These are phyloP conservation scores for Linurgus olivaceus DNA, from an alignment of 2,797 vertebrate genomes.

Conservation along the genomic window DNA sequence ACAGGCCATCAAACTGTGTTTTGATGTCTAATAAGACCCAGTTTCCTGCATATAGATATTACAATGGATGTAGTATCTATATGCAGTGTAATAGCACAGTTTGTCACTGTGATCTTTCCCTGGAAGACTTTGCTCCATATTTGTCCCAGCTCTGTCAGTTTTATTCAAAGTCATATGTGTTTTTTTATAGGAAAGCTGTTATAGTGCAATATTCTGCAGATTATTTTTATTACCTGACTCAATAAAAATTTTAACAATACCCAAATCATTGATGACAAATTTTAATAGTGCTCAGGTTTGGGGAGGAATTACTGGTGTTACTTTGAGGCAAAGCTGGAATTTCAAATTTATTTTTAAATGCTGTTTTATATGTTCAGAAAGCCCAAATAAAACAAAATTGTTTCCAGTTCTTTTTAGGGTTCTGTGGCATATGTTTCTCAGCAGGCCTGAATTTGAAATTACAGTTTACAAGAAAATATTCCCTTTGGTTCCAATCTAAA, in stretches of 20 bases:
- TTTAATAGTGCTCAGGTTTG: background rate
- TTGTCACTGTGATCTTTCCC: background rate
- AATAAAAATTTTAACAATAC: background rate
- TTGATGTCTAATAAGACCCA: background rate
- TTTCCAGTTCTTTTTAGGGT: slow-evolving; percentile 32
- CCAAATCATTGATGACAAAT: background rate
- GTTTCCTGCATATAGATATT: background rate
- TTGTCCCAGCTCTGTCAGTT: background rate
- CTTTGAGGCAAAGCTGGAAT: background rate
- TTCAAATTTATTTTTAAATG: background rate
- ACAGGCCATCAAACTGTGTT: background rate
- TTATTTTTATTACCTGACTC: background rate
- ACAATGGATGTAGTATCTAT: background rate
- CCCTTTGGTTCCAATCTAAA: slow-evolving; percentile 63
- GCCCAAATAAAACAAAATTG: background rate
- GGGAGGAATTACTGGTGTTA: background rate
- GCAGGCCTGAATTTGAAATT: slow-evolving; percentile 73
- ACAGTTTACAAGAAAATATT: slow-evolving; percentile 68
- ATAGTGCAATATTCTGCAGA: background rate
- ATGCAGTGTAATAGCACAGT: background rate
- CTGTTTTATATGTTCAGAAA: background rate
- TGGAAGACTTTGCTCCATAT: background rate
- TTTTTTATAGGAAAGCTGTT: background rate
- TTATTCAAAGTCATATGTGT: background rate
- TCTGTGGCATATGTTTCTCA: slow-evolving; percentile 70